Conservation (phyloP, 2,113 vertebrate genomes). For the Phoenicopterus ruber region DNA sequence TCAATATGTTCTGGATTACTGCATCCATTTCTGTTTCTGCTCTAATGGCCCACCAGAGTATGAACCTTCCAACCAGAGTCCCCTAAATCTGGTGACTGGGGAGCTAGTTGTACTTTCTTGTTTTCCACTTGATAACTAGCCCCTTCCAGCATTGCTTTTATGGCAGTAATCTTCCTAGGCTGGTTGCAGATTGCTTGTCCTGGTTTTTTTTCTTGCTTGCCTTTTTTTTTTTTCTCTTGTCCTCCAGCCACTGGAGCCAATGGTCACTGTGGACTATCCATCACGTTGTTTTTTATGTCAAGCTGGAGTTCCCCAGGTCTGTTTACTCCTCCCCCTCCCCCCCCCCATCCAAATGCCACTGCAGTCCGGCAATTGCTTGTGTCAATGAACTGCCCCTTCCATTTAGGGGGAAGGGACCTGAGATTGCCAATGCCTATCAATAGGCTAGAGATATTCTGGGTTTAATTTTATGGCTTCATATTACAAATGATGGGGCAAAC, state of each 20-base stretch:
- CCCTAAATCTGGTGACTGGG: slow-evolving; percentile 69
- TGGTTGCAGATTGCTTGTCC: slow-evolving; percentile 68
- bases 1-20: slow-evolving; percentile 75
- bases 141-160: slow-evolving; percentile 74
- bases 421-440: not conserved
- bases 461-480: not conserved
- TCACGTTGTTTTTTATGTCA: slow-evolving; percentile 54
- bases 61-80: slow-evolving; percentile 70
- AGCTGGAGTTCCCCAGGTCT: slow-evolving; percentile 4
- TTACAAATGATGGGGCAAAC: not conserved
- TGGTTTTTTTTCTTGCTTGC: not conserved
- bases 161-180: slow-evolving; percentile 75
- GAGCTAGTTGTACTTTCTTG: slow-evolving; percentile 68
- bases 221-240: not conserved
- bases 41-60: slow-evolving; percentile 68
- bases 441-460: not conserved
- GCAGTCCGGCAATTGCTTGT: not conserved
- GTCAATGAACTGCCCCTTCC: not conserved
- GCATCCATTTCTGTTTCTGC: slow-evolving; percentile 71
- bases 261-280: slow-evolving; percentile 47
- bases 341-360: not conserved
- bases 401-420: not conserved
- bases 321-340: not conserved
- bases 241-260: slow-evolving; percentile 46
- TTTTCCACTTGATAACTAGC: slow-evolving; percentile 74